These are phyloP conservation scores for Talpa occidentalis DNA, from an alignment of 2,113 vertebrate genomes.

Conservation along the genomic window DNA sequence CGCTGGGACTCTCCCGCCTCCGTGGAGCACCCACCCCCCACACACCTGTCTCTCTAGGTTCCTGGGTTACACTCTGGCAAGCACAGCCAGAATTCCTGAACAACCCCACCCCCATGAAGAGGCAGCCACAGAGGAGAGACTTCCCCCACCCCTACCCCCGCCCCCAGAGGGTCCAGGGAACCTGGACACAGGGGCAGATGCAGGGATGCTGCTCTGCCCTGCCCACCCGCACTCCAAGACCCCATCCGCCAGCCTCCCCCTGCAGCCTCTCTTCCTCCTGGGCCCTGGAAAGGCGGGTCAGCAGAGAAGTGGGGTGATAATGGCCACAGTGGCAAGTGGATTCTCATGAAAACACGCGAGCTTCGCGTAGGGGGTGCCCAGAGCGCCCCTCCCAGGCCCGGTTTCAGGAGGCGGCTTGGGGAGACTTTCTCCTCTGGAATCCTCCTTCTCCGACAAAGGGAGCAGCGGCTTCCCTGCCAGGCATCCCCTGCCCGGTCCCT, in stretches of 20 bases:
- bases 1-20: not conserved
- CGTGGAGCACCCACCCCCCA: not conserved
- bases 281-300: not conserved
- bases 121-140: too few species aligned
- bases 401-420: not conserved
- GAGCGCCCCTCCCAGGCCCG: not conserved
- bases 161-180: not conserved
- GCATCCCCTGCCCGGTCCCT: conserved; percentile 31
- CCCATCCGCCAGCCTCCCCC: not conserved
- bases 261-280: not conserved
- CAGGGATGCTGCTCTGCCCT: not conserved
- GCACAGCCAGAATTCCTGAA: conserved; percentile 45
- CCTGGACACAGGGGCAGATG: not conserved
- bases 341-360: not conserved
- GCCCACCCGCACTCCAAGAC: not conserved
- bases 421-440: conserved; percentile 53
- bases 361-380: not conserved
- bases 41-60: conserved; percentile 58
- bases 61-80: not conserved
- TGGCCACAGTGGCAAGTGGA: not conserved
- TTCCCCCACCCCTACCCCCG: too few species aligned
- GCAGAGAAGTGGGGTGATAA: not conserved
- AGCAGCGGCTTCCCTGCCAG: conserved; percentile 37
- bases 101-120: not conserved
- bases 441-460: conserved; percentile 60